These are phyloP conservation scores for Drosophila seguyi DNA, from an alignment of 1,140 invertebrate species.

Conservation along the genomic window DNA sequence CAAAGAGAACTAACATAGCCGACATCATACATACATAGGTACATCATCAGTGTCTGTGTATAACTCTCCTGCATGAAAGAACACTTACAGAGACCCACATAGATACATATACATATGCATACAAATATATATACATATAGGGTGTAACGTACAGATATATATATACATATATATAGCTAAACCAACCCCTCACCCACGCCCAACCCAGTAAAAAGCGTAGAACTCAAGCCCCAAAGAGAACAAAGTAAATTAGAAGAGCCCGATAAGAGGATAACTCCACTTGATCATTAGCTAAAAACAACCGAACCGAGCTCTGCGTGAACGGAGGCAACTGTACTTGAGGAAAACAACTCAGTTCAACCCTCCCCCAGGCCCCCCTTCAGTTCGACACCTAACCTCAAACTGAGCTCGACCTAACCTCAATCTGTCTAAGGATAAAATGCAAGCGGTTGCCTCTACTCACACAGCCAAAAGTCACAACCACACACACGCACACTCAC, in stretches of 20 bases:
- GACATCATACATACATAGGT: constrained; percentile 72
- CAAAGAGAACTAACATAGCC: constrained; percentile 59
- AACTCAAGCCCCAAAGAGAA: constrained; percentile 13
- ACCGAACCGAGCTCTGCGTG: constrained; percentile 30
- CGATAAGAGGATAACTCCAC: constrained; percentile 47
- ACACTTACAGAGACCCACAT: constrained; percentile 57
- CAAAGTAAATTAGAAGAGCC: constrained; percentile 42
- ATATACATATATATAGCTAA: constrained; percentile 46
- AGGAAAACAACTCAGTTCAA: not conserved
- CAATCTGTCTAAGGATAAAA: constrained; percentile 59
- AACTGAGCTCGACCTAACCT: constrained; percentile 52
- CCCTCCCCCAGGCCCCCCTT: constrained; percentile 2
- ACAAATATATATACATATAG: constrained; percentile 52
- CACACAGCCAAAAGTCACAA: constrained; percentile 46
- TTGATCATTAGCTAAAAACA: constrained; percentile 60
- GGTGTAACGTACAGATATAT: constrained; percentile 39
- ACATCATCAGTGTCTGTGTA: constrained; percentile 75
- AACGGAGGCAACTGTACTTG: constrained; percentile 28
- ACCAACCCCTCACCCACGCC: constrained; percentile 19
- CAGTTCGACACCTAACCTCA: constrained; percentile 32
- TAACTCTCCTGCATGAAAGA: constrained; percentile 67
- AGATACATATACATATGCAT: constrained; percentile 58
- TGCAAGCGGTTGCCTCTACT: constrained; percentile 46
- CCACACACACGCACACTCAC: constrained; percentile 28
- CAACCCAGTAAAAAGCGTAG: constrained; percentile 10